A percentile compares a stretch with the other conserved stretches of the same genome.
These are phyloP conservation scores for Turritopsis rubra DNA, from an alignment of 30 jellyfish, hydroid and myxozoan species.

Conservation along the genomic window DNA sequence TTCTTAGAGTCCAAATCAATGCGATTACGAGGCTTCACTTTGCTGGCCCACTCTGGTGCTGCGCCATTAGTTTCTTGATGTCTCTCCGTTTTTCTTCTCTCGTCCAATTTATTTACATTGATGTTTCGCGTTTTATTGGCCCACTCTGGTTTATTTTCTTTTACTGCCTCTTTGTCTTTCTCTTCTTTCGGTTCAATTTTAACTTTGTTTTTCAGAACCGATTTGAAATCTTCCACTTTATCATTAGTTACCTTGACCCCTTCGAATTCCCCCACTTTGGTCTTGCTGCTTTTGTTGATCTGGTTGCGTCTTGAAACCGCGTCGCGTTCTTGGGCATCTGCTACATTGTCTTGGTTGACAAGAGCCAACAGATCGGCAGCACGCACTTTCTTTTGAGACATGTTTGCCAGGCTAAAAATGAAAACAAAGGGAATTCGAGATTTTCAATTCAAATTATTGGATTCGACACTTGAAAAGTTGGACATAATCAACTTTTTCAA, in stretches of 20 bases:
- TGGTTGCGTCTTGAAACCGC: background rate
- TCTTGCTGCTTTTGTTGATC: background rate
- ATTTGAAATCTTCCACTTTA: slow-evolving; percentile 19
- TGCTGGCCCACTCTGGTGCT: slow-evolving; percentile 26
- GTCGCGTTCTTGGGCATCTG: slow-evolving; percentile 21
- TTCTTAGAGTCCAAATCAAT: background rate
- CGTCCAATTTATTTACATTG: slow-evolving; percentile 15
- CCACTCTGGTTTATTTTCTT: slow-evolving; percentile 24
- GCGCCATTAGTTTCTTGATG: background rate
- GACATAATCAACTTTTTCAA: too few relatives aligned
- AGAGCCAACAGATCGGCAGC: slow-evolving; percentile 25
- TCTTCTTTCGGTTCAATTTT: slow-evolving; percentile 16
- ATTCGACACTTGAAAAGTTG: too few relatives aligned
- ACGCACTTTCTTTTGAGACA: slow-evolving; percentile 13
- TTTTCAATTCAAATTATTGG: background rate
- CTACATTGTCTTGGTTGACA: background rate
- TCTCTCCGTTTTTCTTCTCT: slow-evolving; percentile 5
- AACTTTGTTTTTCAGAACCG: slow-evolving; percentile 23
- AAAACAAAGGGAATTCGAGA: background rate
- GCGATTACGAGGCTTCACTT: slow-evolving; percentile 4
- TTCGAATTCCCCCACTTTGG: slow-evolving; percentile 19
- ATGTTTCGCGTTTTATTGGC: slow-evolving; percentile 6
- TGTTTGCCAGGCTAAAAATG: background rate
- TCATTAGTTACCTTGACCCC: slow-evolving; percentile 2
- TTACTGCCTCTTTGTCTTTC: background rate